These are phyloP conservation scores for Heliconius melpomene DNA, from an alignment of 1,140 invertebrate genomes.

Conservation along the genomic window DNA sequence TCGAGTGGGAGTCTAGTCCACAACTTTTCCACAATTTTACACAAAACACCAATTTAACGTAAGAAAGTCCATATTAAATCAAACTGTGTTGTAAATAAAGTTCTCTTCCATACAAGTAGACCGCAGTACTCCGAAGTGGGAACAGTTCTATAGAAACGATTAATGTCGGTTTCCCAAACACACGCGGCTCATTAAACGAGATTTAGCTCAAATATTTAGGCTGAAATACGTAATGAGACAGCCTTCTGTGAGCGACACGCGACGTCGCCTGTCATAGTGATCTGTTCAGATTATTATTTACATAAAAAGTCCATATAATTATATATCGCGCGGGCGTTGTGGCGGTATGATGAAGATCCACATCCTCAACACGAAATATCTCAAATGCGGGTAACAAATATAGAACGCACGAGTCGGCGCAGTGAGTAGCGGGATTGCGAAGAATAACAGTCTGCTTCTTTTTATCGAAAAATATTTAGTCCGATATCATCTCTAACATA, in stretches of 20 bases:
- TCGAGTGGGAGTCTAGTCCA: too few relatives aligned
- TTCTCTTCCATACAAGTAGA: not conserved
- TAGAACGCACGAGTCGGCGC: too few relatives aligned
- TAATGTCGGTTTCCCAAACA: slow-evolving; percentile 1
- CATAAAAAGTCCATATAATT: not conserved
- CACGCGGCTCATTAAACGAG: not conserved
- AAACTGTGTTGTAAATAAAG: not conserved
- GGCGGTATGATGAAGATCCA: too few relatives aligned
- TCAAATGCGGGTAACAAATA: too few relatives aligned
- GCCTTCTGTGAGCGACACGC: not conserved
- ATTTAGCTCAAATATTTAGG: not conserved
- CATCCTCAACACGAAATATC: too few relatives aligned
- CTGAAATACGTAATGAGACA: not conserved
- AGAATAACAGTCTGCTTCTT: too few relatives aligned
- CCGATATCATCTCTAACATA: too few relatives aligned
- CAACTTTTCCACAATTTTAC: too few relatives aligned
- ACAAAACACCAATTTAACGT: too few relatives aligned
- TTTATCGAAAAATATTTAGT: too few relatives aligned
- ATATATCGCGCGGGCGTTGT: not conserved
- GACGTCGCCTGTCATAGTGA: not conserved
- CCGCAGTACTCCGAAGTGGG: not conserved
- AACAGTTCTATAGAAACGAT: slow-evolving; percentile 8
- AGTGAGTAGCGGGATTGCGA: too few relatives aligned
- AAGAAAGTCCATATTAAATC: too few relatives aligned
- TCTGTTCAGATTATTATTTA: not conserved